phyloP scores from a whole-genome alignment of 2,797 vertebrate genomes.

The Schizothorax lantsangensis region DNA sequence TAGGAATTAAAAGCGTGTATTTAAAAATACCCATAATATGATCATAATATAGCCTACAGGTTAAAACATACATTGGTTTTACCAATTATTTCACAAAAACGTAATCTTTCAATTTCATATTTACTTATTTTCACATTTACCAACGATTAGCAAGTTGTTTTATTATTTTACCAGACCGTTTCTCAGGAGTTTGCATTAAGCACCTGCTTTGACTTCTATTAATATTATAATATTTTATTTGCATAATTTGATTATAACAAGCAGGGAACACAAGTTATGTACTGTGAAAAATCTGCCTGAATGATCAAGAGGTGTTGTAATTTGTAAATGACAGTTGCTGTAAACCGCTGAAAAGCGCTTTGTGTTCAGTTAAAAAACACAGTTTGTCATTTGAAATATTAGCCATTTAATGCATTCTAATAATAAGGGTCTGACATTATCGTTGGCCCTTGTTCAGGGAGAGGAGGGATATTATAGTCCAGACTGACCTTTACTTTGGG shows the following conservation, averaged over 20 bases:
- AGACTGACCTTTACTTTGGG: slow-evolving; percentile 6
- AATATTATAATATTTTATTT: slow-evolving; percentile 1
- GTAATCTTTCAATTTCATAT: not conserved
- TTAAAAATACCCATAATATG: not conserved
- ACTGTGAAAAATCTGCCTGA: not conserved
- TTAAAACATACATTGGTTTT: slow-evolving; percentile 2
- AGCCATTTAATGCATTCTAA: slow-evolving; percentile 32
- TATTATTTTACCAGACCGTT: not conserved
- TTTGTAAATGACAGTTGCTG: not conserved
- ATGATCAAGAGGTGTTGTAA: not conserved
- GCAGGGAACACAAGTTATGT: not conserved
- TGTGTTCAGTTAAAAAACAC: not conserved
- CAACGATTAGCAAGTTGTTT: not conserved
- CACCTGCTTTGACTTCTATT: not conserved
- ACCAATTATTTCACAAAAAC: not conserved
- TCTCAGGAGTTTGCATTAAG: not conserved
- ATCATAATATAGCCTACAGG: no score
- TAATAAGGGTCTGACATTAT: slow-evolving; percentile 30
- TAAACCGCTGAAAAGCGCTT: not conserved
- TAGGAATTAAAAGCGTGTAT: not conserved
- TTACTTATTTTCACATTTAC: not conserved
- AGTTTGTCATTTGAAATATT: slow-evolving; percentile 23
- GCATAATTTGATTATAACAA: slow-evolving; percentile 18
- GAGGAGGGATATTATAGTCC: slow-evolving; percentile 27
- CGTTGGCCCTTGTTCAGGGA: slow-evolving; percentile 2